Conservation (phyloP, 1,140 invertebrate species). For the Caerostris darwini region DNA sequence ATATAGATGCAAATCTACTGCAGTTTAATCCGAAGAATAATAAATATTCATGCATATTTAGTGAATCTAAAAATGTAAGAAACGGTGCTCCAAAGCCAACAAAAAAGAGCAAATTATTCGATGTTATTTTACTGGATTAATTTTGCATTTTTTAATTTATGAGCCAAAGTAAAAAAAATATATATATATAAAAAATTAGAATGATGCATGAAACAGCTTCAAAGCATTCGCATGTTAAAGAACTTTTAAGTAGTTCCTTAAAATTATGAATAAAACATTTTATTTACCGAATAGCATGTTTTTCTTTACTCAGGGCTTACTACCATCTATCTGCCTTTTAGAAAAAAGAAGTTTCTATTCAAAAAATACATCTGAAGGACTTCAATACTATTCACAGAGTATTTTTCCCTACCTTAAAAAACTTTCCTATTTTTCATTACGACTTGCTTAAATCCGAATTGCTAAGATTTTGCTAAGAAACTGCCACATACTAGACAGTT, state of each 20-base stretch:
- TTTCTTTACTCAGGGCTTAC: background rate
- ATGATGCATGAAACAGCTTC: too few species aligned
- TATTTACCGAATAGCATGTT: conserved; percentile 22
- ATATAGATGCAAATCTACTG: background rate
- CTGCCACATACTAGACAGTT: background rate
- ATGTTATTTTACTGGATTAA: background rate
- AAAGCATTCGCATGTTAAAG: background rate
- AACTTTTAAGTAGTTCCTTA: background rate
- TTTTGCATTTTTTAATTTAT: background rate
- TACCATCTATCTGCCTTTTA: background rate
- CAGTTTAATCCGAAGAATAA: background rate
- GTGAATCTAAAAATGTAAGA: background rate
- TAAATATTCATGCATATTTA: background rate
- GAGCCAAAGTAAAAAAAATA: background rate
- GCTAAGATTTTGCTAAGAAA: background rate
- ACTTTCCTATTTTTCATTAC: background rate
- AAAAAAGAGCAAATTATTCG: background rate
- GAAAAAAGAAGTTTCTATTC: background rate
- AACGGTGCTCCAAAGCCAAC: background rate
- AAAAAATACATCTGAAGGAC: background rate
- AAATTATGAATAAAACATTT: conserved; percentile 44
- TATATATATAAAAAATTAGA: background rate
- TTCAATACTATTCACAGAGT: conserved; percentile 26
- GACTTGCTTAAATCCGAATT: conserved; percentile 12
- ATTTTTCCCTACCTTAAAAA: background rate